phyloP scores from a whole-genome alignment of 2,797 vertebrate species.

The Pteropus rufus region DNA sequence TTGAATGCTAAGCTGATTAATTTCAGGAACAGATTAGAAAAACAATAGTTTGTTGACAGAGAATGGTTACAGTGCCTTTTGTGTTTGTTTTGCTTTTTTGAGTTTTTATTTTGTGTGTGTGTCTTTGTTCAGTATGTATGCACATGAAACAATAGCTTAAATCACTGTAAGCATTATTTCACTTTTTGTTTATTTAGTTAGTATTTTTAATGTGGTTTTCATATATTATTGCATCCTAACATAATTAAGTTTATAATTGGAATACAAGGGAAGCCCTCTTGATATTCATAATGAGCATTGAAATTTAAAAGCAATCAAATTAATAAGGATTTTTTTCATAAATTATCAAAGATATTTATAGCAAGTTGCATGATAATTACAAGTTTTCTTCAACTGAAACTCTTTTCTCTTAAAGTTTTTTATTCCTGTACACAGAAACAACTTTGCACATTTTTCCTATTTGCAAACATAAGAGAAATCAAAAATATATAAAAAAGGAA shows the following conservation, averaged over 20 bases:
- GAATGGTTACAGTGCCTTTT: neutral
- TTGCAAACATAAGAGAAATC: neutral
- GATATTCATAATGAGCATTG: neutral
- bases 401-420: neutral
- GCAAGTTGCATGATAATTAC: neutral
- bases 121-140: neutral
- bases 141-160: neutral
- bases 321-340: neutral
- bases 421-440: neutral
- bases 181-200: neutral
- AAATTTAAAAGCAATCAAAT: slow-evolving; percentile 15
- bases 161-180: neutral
- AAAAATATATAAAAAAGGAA: neutral
- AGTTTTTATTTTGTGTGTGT: neutral
- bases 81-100: neutral
- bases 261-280: neutral
- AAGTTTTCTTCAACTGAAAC: neutral
- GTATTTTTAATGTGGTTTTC: neutral
- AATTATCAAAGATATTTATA: neutral
- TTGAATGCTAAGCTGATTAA: neutral
- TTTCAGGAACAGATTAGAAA: neutral
- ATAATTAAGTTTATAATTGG: neutral
- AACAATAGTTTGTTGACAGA: neutral
- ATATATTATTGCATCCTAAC: neutral
- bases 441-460: neutral